These are phyloP conservation scores for Procambarus clarkii DNA, from an alignment of 1,140 invertebrate genomes.

Conservation along the genomic window DNA sequence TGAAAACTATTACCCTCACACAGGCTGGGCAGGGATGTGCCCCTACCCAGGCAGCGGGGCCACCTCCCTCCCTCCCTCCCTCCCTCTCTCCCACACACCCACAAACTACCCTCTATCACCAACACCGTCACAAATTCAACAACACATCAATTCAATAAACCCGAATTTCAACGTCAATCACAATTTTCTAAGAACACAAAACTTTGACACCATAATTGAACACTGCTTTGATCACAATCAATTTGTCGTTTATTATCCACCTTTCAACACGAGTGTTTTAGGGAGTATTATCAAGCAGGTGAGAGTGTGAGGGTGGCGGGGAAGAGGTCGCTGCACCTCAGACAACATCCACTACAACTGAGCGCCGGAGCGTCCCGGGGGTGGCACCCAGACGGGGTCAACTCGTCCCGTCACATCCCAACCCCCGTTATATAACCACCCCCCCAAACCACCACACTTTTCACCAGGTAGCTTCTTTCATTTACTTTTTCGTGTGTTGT, in stretches of 20 bases:
- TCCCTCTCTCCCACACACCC: background rate
- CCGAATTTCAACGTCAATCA: background rate
- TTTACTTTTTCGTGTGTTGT: too few relatives aligned
- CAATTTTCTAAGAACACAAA: background rate
- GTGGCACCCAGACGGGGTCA: conserved; percentile 51
- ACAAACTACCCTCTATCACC: background rate
- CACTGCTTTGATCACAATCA: background rate
- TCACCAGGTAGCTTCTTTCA: background rate
- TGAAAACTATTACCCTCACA: conserved; percentile 38
- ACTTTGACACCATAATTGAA: background rate
- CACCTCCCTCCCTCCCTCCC: background rate
- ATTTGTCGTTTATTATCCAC: background rate
- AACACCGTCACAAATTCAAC: background rate
- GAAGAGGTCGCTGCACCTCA: conserved; percentile 10
- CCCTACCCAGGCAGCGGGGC: conserved; percentile 7
- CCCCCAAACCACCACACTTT: conserved; percentile 35
- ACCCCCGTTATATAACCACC: conserved; percentile 49
- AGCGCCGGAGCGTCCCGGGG: conserved; percentile 44
- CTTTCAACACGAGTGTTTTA: background rate
- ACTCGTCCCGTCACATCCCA: conserved; percentile 48
- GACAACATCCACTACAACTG: conserved; percentile 58
- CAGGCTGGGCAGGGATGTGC: conserved; percentile 8
- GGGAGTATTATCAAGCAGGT: background rate
- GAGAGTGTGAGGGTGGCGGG: conserved; percentile 25
- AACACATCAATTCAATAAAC: background rate